These are phyloP conservation scores for Petromus typicus DNA, from an alignment of 2,113 vertebrate genomes.

Conservation along the genomic window DNA sequence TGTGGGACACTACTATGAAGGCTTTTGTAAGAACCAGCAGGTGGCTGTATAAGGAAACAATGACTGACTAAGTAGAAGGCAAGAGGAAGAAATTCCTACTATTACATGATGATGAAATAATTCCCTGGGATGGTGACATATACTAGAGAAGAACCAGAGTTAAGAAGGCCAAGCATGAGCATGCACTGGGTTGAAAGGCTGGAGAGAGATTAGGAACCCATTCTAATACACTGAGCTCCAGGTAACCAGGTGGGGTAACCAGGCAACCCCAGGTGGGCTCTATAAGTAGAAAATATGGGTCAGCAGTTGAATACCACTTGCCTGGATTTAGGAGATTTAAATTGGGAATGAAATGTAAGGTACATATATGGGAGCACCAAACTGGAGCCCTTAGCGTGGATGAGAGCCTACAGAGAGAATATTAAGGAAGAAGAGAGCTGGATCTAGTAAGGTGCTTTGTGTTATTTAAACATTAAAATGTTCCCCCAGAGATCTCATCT, in stretches of 20 bases:
- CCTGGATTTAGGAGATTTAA: not conserved
- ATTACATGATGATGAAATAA: not conserved
- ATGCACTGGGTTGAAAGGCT: not conserved
- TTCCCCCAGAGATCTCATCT: not conserved
- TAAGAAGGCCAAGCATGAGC: not conserved
- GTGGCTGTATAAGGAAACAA: not conserved
- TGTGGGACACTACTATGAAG: not conserved
- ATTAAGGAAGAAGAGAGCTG: not conserved
- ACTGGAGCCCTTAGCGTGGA: not conserved
- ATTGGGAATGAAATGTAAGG: not conserved
- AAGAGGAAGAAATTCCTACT: not conserved
- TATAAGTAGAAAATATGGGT: not conserved
- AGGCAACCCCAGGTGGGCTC: too few species aligned
- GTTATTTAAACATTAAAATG: not conserved
- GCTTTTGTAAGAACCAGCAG: not conserved
- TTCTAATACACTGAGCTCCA: not conserved
- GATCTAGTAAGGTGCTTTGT: not conserved
- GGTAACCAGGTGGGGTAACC: too few species aligned
- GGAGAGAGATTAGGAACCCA: not conserved
- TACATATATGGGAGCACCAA: not conserved
- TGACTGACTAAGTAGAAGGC: not conserved
- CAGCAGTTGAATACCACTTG: not conserved
- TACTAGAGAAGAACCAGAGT: not conserved
- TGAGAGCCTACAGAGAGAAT: not conserved
- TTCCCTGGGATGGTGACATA: not conserved